Evolutionary conservation across 2,888 invertebrate species (phyloP), one percentile per base, ranked within the genome.

Genomic region (Trichopoda pennipes): DNA sequence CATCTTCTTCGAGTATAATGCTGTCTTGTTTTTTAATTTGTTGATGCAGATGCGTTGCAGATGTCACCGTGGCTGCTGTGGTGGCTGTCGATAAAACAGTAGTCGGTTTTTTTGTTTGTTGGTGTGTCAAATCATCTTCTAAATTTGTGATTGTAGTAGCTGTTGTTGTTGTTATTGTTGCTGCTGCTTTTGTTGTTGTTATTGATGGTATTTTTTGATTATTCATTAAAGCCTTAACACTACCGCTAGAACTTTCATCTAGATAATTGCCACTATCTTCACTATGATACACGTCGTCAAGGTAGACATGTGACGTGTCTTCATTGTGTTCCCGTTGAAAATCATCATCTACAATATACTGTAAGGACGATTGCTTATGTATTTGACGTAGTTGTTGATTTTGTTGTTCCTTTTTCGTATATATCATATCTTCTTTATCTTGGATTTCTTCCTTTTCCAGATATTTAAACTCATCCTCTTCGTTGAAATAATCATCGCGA

Each of bases 381-480:
- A 81, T 81, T 16, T 80, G 78, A 21, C 75, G 80, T n/a, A 86
- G 83, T n/a, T 85, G 85, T 6, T 83, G 69, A 1, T 83, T 69
- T 2, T 51, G 42, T 6, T 80, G 58, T 0, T 38, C 53, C 23
- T 66, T 51, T 38, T 64, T 47, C 38, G 38, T 38, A 6, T 47
- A 47, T 47, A 47, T 1, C 1, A n/a, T 17, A 2, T 47, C n/a
- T 3, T 47, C 47, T 16, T 47, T 68, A 28, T 84, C 84, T 35
- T 86, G 85, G 49, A 87, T 86, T 53, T 87, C 84, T 74, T 90
- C 90, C 58, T 90, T 90, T 76, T 91, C 90, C 23, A 91, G 86
- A 83, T 91, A 91, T 72, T 91, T 90, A 74, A 89, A 90, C 85
- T 91, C 91, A 84, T 91, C 91, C 84, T 91, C 91, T 84, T 91